Base-by-base conservation (phyloP, 2,888 invertebrate genomes). In the Trichogramma dendrolimi region DNA sequence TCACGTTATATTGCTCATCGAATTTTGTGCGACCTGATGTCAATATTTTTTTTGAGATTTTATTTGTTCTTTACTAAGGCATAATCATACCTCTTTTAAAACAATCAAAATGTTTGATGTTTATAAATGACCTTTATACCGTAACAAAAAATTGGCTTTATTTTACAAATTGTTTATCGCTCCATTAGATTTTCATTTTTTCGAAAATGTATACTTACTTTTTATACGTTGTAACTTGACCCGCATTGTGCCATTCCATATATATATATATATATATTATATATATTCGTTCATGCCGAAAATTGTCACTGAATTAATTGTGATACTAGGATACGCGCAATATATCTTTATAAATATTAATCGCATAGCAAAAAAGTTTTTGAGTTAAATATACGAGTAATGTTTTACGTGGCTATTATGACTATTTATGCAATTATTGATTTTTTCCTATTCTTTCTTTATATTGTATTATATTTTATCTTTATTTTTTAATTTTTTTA, bases 281-380 rank as follows among this genome's bases (percentile, higher is more conserved):
- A 27, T 27, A 27, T 27, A 27, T 72, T 75, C 71, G 58, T 70
- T 71, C 67, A 69, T 71, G 69, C 71, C 70, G 68, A 70, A 75
- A 75, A 71, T 69, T 72, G 68, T 72, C 71, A 72, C 71, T 71
- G 69, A 69, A 68, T 68, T 74, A 68, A 72, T 76, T 76, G 76
- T 76, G 76, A 76, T 76, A 76, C 73, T 76, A 75, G 76, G 74
- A 74, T 76, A 75, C 70, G 69, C 67, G 71, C 71, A 70, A 71
- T 68, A 27, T 27, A 27, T 70, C 69, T 67, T 69, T 62, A 59
- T 47, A 55, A 27, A 27, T 27, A 27, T 67, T 71, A 67, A 70
- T 71, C 70, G 67, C 70, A 68, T 70, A 48, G 66, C 63, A 65
- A 66, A 72, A 72, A 65, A 48, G 60, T 60, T 56, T 63, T 64